A percentile compares a stretch with the other conserved stretches of the same genome.
Conservation (phyloP, 2,888 invertebrate genomes). For the Drosophila anomalata region DNA sequence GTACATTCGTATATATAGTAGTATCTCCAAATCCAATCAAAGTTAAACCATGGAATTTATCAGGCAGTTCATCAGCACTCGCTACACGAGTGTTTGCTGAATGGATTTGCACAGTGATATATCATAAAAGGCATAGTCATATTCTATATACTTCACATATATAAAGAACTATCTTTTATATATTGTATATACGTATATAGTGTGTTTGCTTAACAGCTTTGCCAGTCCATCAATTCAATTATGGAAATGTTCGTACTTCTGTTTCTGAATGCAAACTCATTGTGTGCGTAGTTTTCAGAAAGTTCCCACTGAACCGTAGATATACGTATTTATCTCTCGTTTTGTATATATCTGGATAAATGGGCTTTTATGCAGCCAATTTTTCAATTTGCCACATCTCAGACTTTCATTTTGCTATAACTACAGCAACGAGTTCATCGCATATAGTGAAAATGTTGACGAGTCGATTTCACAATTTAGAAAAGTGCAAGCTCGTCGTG, state of each 20-base stretch:
- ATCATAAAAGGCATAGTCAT: conserved; percentile 26
- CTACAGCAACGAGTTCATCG: conserved; percentile 53
- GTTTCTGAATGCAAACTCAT: conserved; percentile 50
- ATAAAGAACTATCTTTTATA: conserved; percentile 7
- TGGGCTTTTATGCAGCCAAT: conserved; percentile 50
- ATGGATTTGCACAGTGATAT: conserved; percentile 55
- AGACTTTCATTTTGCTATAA: conserved; percentile 63
- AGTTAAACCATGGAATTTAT: conserved; percentile 37
- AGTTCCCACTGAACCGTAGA: conserved; percentile 48
- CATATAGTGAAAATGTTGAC: conserved; percentile 37
- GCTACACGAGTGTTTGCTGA: conserved; percentile 57
- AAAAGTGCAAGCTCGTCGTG: conserved; percentile 64
- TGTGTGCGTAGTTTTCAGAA: conserved; percentile 66
- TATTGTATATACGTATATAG: conserved; percentile 22
- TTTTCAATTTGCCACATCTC: conserved; percentile 69
- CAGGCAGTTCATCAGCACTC: conserved; percentile 43
- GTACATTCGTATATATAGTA: not conserved
- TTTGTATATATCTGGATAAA: conserved; percentile 9
- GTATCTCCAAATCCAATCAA: conserved; percentile 17
- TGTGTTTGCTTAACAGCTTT: conserved; percentile 62
- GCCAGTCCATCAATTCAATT: conserved; percentile 77
- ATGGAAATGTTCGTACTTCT: conserved; percentile 33
- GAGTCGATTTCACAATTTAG: conserved; percentile 66
- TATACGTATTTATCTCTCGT: conserved; percentile 8
- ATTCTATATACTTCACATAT: conserved; percentile 16